Conservation (phyloP, 2,113 vertebrate species). For the Vulpes lagopus region DNA sequence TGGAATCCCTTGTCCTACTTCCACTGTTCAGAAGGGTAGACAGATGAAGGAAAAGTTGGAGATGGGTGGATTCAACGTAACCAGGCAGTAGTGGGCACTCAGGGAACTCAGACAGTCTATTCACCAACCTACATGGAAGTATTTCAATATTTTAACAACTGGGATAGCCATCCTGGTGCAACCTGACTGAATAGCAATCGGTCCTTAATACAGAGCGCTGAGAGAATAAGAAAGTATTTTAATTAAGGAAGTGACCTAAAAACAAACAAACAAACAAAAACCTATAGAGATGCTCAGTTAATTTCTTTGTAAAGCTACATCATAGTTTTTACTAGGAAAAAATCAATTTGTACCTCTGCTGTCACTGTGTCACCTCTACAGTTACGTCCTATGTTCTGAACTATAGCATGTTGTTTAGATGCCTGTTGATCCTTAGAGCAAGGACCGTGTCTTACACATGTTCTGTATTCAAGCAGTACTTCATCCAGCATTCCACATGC, state of each 20-base stretch:
- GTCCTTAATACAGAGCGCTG: neutral
- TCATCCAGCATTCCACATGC: neutral
- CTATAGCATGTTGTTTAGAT: neutral
- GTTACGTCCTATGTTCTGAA: neutral
- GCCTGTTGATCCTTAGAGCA: neutral
- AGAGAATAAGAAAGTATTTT: neutral
- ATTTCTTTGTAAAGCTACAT: conserved; percentile 20
- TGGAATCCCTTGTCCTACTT: accelerated
- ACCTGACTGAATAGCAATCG: neutral
- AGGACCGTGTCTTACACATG: neutral
- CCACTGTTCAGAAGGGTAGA: neutral
- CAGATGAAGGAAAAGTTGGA: neutral
- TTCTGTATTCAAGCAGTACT: neutral
- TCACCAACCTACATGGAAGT: neutral
- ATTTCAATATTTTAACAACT: neutral
- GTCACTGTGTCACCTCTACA: too few relatives aligned
- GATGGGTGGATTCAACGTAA: neutral
- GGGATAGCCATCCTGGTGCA: too few relatives aligned
- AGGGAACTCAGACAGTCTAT: neutral
- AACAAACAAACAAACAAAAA: neutral
- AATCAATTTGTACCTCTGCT: neutral
- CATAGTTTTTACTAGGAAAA: neutral
- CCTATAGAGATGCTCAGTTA: neutral
- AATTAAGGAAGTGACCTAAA: neutral
- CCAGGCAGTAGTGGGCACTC: neutral